Evolutionary conservation across 2,113 vertebrate species (phyloP), one percentile per base, ranked within the genome.

Genomic region (Alces alces): DNA sequence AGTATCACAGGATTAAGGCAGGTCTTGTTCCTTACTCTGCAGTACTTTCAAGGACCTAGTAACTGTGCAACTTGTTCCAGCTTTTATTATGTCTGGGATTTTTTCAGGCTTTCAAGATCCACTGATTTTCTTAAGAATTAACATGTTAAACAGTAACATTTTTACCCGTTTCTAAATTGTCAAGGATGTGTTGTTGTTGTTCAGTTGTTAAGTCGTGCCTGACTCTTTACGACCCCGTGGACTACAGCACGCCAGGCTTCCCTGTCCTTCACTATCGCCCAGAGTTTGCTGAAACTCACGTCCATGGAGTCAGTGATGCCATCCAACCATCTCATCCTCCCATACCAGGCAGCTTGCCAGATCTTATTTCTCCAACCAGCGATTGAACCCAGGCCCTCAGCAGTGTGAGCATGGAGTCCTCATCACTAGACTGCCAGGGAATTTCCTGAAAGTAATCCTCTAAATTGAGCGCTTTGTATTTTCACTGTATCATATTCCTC

Each of bases 61-160:
- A 86, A 93, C 70, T 33, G 12, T 58, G 58, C 19, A 80, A 92
- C 52, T 92, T 36, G 52, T 82, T 92, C 58, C 85, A 96, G 76
- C 30, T 91, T 94, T 27, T 28, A 91, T n/a, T 57, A 55, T 15
- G 1, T 80, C 78, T 88, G 60, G 64, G 52, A 79, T 45, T n/a
- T 52, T 55, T 93, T 92, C 96, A 73, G 47, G 43, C 60, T 86
- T 96, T 83, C 45, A 36, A 70, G 80, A 97, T 92, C n/a, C 73
- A 91, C 52, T 82, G 27, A 93, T 93, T 58, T 95, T 66, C 30
- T 64, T 39, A 89, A 95, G 47, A 57, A 95, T 83, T 93, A 52
- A 86, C 12, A 14, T 4, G 70, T 76, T 43, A 43, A 43, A 76
- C 39, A 76, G 21, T 43, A 76, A 43, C 70, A 76, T 89, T 95